Evolutionary conservation across 2,888 invertebrate species (phyloP), one percentile per base, ranked within the genome.

Genomic region (Cotesia congregata): DNA sequence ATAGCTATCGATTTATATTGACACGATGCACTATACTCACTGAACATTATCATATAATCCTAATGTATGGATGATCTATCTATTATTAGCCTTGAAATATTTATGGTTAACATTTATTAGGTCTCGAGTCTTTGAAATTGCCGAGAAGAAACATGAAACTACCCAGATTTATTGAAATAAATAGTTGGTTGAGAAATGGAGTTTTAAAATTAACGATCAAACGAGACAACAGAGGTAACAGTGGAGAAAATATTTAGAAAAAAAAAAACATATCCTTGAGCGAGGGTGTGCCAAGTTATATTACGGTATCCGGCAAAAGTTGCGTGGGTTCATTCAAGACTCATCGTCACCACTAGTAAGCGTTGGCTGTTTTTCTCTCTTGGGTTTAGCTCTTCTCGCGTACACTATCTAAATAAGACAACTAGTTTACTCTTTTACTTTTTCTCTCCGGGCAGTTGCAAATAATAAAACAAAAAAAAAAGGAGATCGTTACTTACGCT

Each of bases 241-340:
- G 75, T 67, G 77, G 72, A 77, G 78, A 77, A 65, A 77, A 77
- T 74, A 41, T 71, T 60, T 62, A 38, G 40, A 17, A n/a, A 73
- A 74, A 67, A 40, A 60, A 61, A 75, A 17, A 74, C 65, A 68
- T 15, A 76, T 77, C 73, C 77, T 77, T 73, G 75, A 68, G 70
- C 74, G 79, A 80, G 79, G 82, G 81, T 77, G 81, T 80, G 82
- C 81, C 79, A 62, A 50, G 50, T 50, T 50, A 30, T 30, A 30
- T 30, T 30, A 50, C 50, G 12, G 50, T 74, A 78, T 79, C 79
- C 78, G 80, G 77, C 75, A 50, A 50, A 50, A 50, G 50, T 74
- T 67, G 85, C 83, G 85, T 85, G 83, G 85, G 85, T 82, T 85
- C 85, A 85, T 85, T 85, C 84, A 84, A 78, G 70, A 76, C 69